Evolutionary conservation across 2,888 invertebrate genomes (phyloP), one percentile per base, ranked within the genome.

Genomic region (Byasa hedistus): DNA sequence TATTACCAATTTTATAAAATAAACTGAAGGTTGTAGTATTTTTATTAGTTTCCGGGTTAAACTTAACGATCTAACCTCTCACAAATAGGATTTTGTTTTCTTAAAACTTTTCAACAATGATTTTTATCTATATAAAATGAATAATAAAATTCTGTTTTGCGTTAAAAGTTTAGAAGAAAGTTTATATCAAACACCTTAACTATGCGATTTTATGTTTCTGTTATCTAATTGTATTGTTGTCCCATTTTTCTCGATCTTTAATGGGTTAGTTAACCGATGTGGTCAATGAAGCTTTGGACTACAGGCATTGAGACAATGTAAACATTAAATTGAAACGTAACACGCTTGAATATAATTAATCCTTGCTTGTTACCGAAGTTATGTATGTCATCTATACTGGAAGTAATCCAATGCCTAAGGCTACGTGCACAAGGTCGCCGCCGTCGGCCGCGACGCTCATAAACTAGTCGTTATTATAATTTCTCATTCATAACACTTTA

Each of bases 401-500:
- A 63, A 63, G 67, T 61, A 67, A 67, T 60, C 56, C 48, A 52
- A 67, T 27, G 67, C 67, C 67, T 67, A 61, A 67, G 67, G 64
- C 67, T 64, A 36, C 44, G 39, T 39, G 19, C 39, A 62, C 67
- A 67, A 67, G 67, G 67, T 52, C 67, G 51, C 27, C n/a, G 52
- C 51, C 36, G 59, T 59, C 59, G 66, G 48, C 63, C 63, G 59
- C 63, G 58, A 51, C 59, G 63, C 39, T 60, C 56, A 44, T 64
- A 66, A 66, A 66, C 62, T 74, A 68, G 70, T 72, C 76, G n/a
- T 82, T 79, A 82, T 85, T 84, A 84, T 80, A 77, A 81, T 81
- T 82, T 79, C 72, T 79, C 78, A 79, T 80, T 81, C 79, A 80
- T 72, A 71, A 65, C 70, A 69, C 69, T 70, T 73, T 73, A 75